Evolutionary conservation across 2,797 vertebrate genomes (phyloP), one percentile per base, ranked within the genome.

Genomic region (Chelon auratus): DNA sequence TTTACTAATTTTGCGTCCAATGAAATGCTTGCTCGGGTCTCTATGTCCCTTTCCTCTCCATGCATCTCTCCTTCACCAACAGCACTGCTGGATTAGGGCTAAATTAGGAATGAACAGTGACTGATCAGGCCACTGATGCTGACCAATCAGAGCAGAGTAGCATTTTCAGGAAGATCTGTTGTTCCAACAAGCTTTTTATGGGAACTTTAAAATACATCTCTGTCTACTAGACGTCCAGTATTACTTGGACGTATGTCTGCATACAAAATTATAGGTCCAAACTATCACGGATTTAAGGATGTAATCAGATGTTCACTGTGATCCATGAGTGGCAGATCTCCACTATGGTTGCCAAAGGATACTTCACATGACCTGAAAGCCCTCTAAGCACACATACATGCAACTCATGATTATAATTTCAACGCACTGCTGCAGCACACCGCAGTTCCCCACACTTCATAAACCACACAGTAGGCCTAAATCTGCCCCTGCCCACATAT

Each of bases 361-460:
- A 67, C 51, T 30, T 80, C 30, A 60, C 60, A 47, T 77, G 72
- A 75, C 63, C 79, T 80, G 72, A 80, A 75, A 80, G 72, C 51
- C 37, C 68, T 82, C 59, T 62, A 42, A 57, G 53, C 62, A 60
- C 70, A 83, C 67, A 74, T 45, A 75, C 58, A 72, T 62, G 58
- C 65, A 56, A 5, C 33, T 55, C 74, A 78, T 63, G 58, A 65
- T 59, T 77, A 79, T 69, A 83, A 40, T 69, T 26, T 72, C 71
- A 80, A 5, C 30, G 67, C 68, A 60, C 63, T 42, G 10, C 79
- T 53, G 50, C 73, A 72, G 62, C 77, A 68, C 55, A 71, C 58
- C 77, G 47, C 71, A 54, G 22, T 9, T 56, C 83, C 91, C 62
- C 20, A 64, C 55, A 47, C 4, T 40, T 14, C 20, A 43, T 30